Conservation (phyloP, 2,888 invertebrate genomes). For the Xestia ashworthii region DNA sequence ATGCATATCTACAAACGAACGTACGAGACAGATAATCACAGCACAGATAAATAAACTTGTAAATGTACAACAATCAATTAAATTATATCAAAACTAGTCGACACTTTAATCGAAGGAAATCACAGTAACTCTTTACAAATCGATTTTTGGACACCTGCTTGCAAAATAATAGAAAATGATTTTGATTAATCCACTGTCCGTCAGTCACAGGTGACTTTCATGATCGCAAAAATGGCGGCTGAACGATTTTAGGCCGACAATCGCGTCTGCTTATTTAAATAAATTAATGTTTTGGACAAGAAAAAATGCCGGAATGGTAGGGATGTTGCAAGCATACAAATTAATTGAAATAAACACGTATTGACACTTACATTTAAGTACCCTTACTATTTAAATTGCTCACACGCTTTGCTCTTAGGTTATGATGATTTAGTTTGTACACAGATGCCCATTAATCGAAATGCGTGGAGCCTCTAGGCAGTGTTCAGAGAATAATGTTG, state of each 20-base stretch:
- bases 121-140: slow-evolving; percentile 67
- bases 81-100: slow-evolving; percentile 49
- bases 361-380: slow-evolving; percentile 53
- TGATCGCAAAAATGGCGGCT: slow-evolving; percentile 3
- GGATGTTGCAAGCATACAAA: slow-evolving; percentile 31
- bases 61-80: slow-evolving; percentile 45
- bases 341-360: slow-evolving; percentile 53
- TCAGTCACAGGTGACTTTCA: not conserved
- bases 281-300: not conserved
- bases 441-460: slow-evolving; percentile 71
- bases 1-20: slow-evolving; percentile 46
- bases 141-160: slow-evolving; percentile 70
- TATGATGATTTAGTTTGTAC: slow-evolving; percentile 42
- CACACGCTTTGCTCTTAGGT: slow-evolving; percentile 19
- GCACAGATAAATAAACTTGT: slow-evolving; percentile 57
- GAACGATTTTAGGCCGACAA: not conserved
- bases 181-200: not conserved
- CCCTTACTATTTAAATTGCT: slow-evolving; percentile 47
- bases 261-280: not conserved
- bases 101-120: slow-evolving; percentile 55
- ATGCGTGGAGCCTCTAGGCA: slow-evolving; percentile 47
- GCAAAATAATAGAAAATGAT: slow-evolving; percentile 23
- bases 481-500: slow-evolving; percentile 96
- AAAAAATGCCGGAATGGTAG: slow-evolving; percentile 16
- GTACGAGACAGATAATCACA: slow-evolving; percentile 52